These are phyloP conservation scores for Helostoma temminkii DNA, from an alignment of 2,797 vertebrate species.

Conservation along the genomic window DNA sequence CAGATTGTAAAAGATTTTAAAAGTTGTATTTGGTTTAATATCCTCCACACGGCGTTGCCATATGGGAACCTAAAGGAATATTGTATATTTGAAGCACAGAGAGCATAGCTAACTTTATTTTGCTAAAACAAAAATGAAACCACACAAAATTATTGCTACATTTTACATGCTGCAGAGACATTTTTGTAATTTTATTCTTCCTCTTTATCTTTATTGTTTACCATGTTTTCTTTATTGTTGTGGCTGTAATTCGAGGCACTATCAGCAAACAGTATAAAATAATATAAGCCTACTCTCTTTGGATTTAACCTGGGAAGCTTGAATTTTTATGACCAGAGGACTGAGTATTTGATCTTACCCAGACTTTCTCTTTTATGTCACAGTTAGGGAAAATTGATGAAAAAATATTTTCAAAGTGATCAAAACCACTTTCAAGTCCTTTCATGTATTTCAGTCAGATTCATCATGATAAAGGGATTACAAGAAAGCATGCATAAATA, in stretches of 20 bases:
- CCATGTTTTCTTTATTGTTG: not conserved
- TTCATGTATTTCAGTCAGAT: conserved; percentile 31
- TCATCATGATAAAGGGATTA: conserved; percentile 18
- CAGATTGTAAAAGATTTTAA: too few species aligned
- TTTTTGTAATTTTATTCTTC: not conserved
- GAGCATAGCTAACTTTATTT: not conserved
- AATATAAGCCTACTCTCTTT: not conserved
- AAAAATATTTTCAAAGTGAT: conserved; percentile 15
- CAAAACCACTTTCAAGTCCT: conserved; percentile 37
- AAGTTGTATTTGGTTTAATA: too few species aligned
- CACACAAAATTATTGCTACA: not conserved
- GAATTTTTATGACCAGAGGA: conserved; percentile 5
- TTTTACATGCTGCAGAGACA: not conserved
- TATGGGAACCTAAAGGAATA: too few species aligned
- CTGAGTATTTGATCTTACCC: conserved; percentile 16
- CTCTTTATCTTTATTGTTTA: not conserved
- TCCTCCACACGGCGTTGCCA: too few species aligned
- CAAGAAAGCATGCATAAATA: conserved; percentile 34
- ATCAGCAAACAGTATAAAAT: not conserved
- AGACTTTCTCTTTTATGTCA: conserved; percentile 28
- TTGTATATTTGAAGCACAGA: too few species aligned
- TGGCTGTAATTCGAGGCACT: not conserved
- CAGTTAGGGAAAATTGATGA: not conserved
- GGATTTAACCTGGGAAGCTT: not conserved
- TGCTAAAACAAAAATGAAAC: not conserved